Evolutionary conservation across 2,888 invertebrate species (phyloP).

Genomic region (Amphimallon solstitiale): DNA sequence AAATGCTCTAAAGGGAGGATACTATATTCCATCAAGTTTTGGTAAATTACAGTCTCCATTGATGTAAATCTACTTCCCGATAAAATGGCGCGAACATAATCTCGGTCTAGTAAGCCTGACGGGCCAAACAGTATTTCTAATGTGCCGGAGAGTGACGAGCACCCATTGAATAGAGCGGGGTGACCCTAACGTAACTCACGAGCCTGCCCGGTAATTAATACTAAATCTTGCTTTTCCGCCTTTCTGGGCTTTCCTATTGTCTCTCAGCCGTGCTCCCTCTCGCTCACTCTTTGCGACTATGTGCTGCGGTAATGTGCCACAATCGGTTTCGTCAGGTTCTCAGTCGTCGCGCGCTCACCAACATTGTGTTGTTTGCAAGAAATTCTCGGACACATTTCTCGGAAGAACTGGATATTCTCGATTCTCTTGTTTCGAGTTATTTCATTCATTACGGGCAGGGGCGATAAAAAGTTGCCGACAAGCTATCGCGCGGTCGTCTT

Average conservation of each 20-base stretch:
- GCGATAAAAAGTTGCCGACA: conserved; percentile 22
- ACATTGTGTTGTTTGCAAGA: conserved; percentile 15
- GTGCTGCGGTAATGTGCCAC: no score
- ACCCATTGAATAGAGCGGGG: neutral
- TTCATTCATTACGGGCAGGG: conserved; percentile 29
- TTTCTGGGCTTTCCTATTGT: conserved; percentile 31
- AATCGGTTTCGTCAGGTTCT: neutral
- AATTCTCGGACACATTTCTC: conserved; percentile 30
- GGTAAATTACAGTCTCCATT: neutral
- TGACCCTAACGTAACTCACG: conserved; percentile 15
- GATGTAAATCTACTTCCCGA: conserved; percentile 4
- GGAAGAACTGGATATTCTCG: conserved; percentile 30
- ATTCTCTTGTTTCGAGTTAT: conserved; percentile 25
- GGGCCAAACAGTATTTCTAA: neutral
- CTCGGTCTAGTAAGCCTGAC: conserved; percentile 8
- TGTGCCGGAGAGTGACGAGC: conserved; percentile 3
- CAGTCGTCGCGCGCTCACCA: neutral
- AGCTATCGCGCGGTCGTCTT: neutral
- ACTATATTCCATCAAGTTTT: neutral
- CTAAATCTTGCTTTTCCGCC: conserved; percentile 32
- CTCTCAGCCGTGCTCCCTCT: no score
- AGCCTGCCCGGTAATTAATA: conserved; percentile 18
- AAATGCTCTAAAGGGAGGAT: neutral
- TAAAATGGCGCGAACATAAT: conserved; percentile 5
- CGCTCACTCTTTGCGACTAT: no score